phyloP scores from a whole-genome alignment of 2,888 invertebrate genomes.

The Lithophane leautieri region DNA sequence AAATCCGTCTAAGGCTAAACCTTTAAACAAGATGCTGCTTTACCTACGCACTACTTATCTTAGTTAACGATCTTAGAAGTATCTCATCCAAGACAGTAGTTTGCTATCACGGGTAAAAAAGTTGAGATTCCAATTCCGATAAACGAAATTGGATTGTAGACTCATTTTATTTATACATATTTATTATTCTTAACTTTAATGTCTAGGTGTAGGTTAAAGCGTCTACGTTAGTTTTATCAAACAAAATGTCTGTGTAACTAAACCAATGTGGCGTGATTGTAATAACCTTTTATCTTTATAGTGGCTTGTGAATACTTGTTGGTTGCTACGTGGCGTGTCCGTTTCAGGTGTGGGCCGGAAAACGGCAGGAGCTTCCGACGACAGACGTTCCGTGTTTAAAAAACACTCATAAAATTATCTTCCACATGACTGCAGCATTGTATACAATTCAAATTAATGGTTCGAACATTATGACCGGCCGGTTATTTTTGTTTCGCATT shows the following conservation, averaged over 20 bases:
- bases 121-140: conserved; percentile 2
- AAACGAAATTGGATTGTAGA: background rate
- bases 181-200: too few relatives aligned
- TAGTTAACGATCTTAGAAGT: background rate
- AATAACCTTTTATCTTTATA: conserved; percentile 5
- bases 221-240: background rate
- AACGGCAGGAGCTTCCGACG: conserved; percentile 40
- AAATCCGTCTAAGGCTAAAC: background rate
- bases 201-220: background rate
- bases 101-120: background rate
- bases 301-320: background rate
- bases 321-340: conserved; percentile 15
- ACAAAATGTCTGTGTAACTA: background rate
- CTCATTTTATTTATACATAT: background rate
- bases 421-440: conserved; percentile 72
- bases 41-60: background rate
- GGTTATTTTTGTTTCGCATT: conserved; percentile 79
- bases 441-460: conserved; percentile 80
- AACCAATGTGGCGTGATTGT: background rate
- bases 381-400: conserved; percentile 54
- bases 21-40: conserved; percentile 4
- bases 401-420: conserved; percentile 71
- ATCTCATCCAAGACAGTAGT: background rate
- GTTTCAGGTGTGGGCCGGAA: conserved; percentile 41
- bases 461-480: conserved; percentile 74